These are phyloP conservation scores for Holcopasites calliopsidis DNA, from an alignment of 1,140 invertebrate genomes.

Conservation along the genomic window DNA sequence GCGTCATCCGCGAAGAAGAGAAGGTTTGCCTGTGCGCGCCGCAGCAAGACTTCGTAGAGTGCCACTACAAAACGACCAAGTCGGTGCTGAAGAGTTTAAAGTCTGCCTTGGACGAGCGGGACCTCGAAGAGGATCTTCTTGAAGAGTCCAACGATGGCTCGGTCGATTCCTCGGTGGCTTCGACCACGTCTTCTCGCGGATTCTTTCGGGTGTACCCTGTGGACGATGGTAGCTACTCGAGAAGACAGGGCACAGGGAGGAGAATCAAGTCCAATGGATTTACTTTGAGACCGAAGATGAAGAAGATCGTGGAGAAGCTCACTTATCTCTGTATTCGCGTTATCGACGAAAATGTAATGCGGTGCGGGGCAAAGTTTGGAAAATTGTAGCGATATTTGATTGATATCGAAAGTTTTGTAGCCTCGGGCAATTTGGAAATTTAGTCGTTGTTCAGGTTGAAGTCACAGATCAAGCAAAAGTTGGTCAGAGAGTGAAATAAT, in stretches of 20 bases:
- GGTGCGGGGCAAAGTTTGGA: not conserved
- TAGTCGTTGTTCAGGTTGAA: too few relatives aligned
- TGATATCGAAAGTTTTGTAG: too few relatives aligned
- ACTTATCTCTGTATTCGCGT: constrained; percentile 38
- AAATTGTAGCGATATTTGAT: too few relatives aligned
- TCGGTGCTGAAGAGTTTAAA: not conserved
- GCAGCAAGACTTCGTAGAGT: not conserved
- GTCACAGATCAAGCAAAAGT: too few relatives aligned
- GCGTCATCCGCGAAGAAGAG: constrained; percentile 7
- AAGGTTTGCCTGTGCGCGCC: not conserved
- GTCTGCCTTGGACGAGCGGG: too few relatives aligned
- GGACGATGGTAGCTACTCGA: not conserved
- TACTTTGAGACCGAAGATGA: constrained; percentile 53
- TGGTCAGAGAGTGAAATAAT: not conserved
- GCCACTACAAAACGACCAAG: constrained; percentile 12
- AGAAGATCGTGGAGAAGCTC: constrained; percentile 21
- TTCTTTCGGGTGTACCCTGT: not conserved
- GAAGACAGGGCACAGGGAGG: constrained; percentile 25
- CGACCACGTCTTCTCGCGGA: not conserved
- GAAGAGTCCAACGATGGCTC: not conserved
- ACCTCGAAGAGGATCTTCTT: not conserved
- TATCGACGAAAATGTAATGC: constrained; percentile 52
- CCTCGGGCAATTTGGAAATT: too few relatives aligned
- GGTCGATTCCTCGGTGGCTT: not conserved
- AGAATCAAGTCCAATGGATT: constrained; percentile 45